Percentiles rank a stretch among this genome's conserved stretches.
phyloP scores from a whole-genome alignment of 2,797 vertebrate genomes.

The Chromis chromis region DNA sequence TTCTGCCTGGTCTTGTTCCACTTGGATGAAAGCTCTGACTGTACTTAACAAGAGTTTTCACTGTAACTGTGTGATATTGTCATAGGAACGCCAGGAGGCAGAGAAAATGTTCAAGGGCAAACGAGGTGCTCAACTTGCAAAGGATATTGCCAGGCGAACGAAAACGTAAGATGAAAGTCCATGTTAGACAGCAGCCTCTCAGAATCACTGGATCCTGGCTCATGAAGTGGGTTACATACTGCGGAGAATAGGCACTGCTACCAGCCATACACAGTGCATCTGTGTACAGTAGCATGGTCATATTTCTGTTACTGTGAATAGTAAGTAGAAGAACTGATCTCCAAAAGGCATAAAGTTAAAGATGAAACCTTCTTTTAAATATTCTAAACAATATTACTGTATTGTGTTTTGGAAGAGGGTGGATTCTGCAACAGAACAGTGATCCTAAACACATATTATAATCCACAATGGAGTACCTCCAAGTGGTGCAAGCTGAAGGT shows the following conservation, averaged over 20 bases:
- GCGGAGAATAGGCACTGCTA: neutral
- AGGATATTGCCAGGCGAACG: constrained; percentile 98
- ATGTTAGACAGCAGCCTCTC: constrained; percentile 86
- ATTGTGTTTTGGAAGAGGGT: too few relatives aligned
- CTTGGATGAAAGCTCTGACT: constrained; percentile 13
- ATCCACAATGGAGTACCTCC: too few relatives aligned
- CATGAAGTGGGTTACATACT: neutral
- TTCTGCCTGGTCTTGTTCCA: neutral
- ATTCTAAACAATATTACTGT: too few relatives aligned
- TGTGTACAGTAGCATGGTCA: neutral
- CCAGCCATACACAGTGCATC: neutral
- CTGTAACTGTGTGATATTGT: constrained; percentile 91
- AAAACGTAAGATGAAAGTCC: constrained; percentile 96
- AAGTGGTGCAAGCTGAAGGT: too few relatives aligned
- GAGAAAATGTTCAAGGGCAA: constrained; percentile 99
- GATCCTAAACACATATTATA: too few relatives aligned
- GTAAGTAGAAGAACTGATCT: too few relatives aligned
- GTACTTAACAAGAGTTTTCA: constrained; percentile 55
- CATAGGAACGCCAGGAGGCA: constrained; percentile 98
- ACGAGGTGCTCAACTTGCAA: constrained; percentile 98
- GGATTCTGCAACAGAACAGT: too few relatives aligned
- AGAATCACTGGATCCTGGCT: constrained; percentile 85
- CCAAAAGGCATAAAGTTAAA: too few relatives aligned
- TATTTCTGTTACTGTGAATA: too few relatives aligned
- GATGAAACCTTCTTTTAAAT: too few relatives aligned